Evolutionary conservation across 2,113 vertebrate species (phyloP), one percentile per base, ranked within the genome.

Genomic region (Terrapene triunguis): DNA sequence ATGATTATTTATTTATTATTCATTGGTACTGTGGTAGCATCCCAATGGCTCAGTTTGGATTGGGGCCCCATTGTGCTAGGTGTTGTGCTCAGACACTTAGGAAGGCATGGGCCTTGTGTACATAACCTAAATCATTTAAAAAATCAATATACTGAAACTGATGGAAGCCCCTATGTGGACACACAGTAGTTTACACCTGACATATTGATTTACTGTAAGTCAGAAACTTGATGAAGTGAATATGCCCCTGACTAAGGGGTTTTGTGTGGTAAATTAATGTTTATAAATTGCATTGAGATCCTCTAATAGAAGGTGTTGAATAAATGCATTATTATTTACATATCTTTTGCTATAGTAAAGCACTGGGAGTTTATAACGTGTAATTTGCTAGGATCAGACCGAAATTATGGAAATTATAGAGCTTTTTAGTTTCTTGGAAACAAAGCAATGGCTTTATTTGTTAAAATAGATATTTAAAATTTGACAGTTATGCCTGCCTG

Each of bases 241-340:
- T 59, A 47, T n/a, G n/a, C 95, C 90, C 32, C 69, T 87, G 74
- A 69, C 76, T 27, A 55, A 93, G 54, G 27, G 35, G 29, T 2
- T 50, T 10, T 32, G 14, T 0, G 0, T 74, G 16, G n/a, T 85
- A 6, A 84, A 97, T 84, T 80, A 88, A 85, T 95, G 92, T 93
- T 83, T 94, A 10, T 83, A 89, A 94, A 79, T 27, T 0, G 0
- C 12, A 17, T 5, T 91, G 92, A 80, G 96, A 94, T 55, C 51
- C 59, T 93, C 55, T 51, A 82, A 42, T 25, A 48, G n/a, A 76
- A 59, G 5, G 11, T 22, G 22, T 83, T 91, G 50, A 65, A 48
- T 19, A 59, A 85, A 42, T 80, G 3, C 72, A 42, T 74, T 44
- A 89, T 93, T 74, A 90, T 87, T 92, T 74, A 85, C n/a, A 2